phyloP scores from a whole-genome alignment of 1,140 invertebrate genomes.

The Neodiprion fabricii region DNA sequence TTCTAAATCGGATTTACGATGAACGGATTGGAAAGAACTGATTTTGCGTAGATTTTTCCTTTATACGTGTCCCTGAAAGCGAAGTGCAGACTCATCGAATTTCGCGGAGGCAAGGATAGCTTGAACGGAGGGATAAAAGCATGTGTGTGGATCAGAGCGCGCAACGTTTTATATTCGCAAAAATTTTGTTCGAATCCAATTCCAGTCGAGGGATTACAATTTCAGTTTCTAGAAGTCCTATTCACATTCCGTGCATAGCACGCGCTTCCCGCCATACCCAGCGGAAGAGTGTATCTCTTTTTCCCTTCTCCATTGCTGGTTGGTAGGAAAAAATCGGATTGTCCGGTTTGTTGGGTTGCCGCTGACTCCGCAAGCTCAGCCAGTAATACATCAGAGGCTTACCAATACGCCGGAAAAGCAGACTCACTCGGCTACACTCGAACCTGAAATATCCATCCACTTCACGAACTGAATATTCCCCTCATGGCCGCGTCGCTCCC shows the following conservation, averaged over 20 bases:
- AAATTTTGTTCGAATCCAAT: background rate
- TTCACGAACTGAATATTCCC: background rate
- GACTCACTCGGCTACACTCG: conserved; percentile 30
- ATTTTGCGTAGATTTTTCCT: too few relatives aligned
- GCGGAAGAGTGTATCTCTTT: conserved; percentile 3
- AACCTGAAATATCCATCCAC: conserved; percentile 42
- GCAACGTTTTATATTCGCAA: too few relatives aligned
- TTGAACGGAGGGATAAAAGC: too few relatives aligned
- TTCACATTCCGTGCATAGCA: too few relatives aligned
- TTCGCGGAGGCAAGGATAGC: too few relatives aligned
- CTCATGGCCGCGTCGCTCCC: background rate
- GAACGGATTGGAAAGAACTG: too few relatives aligned
- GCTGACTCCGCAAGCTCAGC: conserved; percentile 49
- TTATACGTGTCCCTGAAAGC: too few relatives aligned
- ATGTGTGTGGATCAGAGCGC: too few relatives aligned
- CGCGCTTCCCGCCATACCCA: background rate
- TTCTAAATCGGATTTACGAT: too few relatives aligned
- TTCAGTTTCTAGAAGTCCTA: background rate
- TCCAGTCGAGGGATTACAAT: background rate
- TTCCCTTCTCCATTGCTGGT: conserved; percentile 15
- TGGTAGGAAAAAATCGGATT: conserved; percentile 37
- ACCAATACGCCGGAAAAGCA: conserved; percentile 26
- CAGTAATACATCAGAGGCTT: conserved; percentile 49
- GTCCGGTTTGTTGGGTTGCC: conserved; percentile 47
- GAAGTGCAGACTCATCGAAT: too few relatives aligned